Evolutionary conservation across 1,140 invertebrate species (phyloP).

Genomic region (Drosophila takahashii): DNA sequence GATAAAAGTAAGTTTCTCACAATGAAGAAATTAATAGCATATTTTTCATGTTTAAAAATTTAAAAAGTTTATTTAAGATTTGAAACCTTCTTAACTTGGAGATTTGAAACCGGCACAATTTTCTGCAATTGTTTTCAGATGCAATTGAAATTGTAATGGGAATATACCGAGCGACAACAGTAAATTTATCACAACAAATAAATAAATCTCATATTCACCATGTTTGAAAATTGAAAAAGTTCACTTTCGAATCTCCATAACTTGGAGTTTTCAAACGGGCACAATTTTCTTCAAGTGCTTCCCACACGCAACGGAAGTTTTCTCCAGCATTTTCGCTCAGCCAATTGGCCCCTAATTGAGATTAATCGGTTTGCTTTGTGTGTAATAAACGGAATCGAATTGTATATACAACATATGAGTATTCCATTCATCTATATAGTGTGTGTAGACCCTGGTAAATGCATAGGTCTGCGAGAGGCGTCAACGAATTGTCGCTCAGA

Average conservation of each 20-base stretch:
- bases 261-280: background rate
- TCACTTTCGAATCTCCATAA: no score
- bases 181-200: no score
- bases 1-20: no score
- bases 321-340: slow-evolving; percentile 40
- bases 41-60: no score
- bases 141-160: slow-evolving; percentile 42
- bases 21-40: no score
- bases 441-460: slow-evolving; percentile 3
- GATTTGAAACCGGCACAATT: no score
- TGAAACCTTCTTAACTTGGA: no score
- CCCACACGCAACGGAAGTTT: slow-evolving; percentile 35
- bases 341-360: slow-evolving; percentile 75
- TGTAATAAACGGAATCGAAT: slow-evolving; percentile 56
- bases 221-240: no score
- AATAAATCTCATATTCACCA: no score
- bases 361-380: slow-evolving; percentile 60
- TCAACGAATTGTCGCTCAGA: slow-evolving; percentile 39
- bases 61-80: no score
- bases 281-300: slow-evolving; percentile 8
- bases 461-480: slow-evolving; percentile 10
- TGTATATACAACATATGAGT: slow-evolving; percentile 47
- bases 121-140: background rate
- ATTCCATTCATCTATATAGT: slow-evolving; percentile 6
- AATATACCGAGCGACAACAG: no score